Base-by-base conservation (phyloP, 2,888 invertebrate genomes). In the Hylaea fasciaria region DNA sequence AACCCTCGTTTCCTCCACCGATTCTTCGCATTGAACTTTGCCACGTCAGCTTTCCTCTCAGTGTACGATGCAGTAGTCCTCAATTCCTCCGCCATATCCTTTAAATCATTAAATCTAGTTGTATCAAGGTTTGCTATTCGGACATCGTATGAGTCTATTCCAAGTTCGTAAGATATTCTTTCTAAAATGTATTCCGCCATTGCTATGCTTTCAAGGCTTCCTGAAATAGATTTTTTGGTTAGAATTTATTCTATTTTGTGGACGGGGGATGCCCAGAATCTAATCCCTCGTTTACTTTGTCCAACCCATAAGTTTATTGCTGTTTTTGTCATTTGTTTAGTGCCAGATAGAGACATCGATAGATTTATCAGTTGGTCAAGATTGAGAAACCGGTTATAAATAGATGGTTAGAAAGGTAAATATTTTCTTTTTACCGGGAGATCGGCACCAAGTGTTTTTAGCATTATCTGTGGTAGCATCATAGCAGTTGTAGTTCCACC, bases 1-100 rank as follows among this genome's bases (percentile, higher is more conserved):
- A 95, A 81, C 0, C 94, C 96, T 49, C 93, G 93, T 81, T 96
- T 96, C 73, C 93, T 95, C 96, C 96, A 96, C 50, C 95, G 88
- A 81, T 96, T 96, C 62, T 91, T 69, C n/a, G 81, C 71, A 74
- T 95, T 95, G 70, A 93, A 95, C 14, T 84, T 74, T 22, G 88
- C 82, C 0, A 94, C 88, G 4, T 78, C 83, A 32, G 76, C 74
- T 68, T 86, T 89, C 44, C 95, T 85, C 16, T 81, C 72, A 0
- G 86, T 84, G 64, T 93, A 94, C 17, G 94, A 87, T 0, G 93
- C 90, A 57, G 92, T 90, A 45, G 74, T 79, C 73, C 89, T 92
- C 12, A 95, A 65, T 17, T 93, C 92, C 0, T 93, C 84, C 12
- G 94, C 81, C 83, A 95, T 90, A 48, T 87, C 80, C 45, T 80